phyloP scores from a whole-genome alignment of 1,140 invertebrate genomes.

The Drosophila triauraria region DNA sequence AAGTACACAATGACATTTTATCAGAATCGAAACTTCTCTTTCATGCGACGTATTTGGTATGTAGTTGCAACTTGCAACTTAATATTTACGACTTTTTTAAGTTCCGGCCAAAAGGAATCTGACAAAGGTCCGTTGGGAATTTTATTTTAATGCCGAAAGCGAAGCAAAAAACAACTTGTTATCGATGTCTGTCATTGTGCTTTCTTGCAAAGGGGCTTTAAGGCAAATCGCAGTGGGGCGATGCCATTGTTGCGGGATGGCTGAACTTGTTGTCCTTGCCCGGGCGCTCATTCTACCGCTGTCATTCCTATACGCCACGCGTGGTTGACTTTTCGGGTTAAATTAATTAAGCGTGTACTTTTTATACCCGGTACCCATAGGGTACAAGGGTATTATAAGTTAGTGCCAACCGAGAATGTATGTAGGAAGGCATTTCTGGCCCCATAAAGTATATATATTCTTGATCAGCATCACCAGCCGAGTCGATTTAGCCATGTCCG shows the following conservation, averaged over 20 bases:
- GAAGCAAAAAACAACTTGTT: slow-evolving; percentile 79
- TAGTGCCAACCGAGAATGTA: too few relatives aligned
- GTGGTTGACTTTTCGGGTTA: slow-evolving; percentile 78
- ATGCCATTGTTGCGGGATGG: slow-evolving; percentile 6
- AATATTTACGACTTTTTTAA: slow-evolving; percentile 4
- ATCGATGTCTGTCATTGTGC: slow-evolving; percentile 72
- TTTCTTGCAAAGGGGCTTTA: slow-evolving; percentile 18
- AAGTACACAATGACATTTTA: background rate
- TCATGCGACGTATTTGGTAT: background rate
- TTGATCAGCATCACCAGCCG: too few relatives aligned
- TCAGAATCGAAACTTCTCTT: background rate
- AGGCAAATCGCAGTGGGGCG: background rate
- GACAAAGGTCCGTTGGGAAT: slow-evolving; percentile 54
- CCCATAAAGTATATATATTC: too few relatives aligned
- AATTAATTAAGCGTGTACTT: slow-evolving; percentile 78
- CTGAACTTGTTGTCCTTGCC: slow-evolving; percentile 14
- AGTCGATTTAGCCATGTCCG: too few relatives aligned
- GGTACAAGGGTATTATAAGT: too few relatives aligned
- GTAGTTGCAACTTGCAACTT: background rate
- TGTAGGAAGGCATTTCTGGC: too few relatives aligned
- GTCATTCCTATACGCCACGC: slow-evolving; percentile 67
- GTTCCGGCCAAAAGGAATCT: slow-evolving; percentile 3
- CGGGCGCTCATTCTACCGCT: slow-evolving; percentile 9
- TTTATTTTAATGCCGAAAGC: slow-evolving; percentile 72
- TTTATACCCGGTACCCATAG: too few relatives aligned